A percentile compares a stretch with the other conserved stretches of the same genome.
These are phyloP conservation scores for Lutraria rhynchaena DNA, from an alignment of 1,140 invertebrate genomes.

Conservation along the genomic window DNA sequence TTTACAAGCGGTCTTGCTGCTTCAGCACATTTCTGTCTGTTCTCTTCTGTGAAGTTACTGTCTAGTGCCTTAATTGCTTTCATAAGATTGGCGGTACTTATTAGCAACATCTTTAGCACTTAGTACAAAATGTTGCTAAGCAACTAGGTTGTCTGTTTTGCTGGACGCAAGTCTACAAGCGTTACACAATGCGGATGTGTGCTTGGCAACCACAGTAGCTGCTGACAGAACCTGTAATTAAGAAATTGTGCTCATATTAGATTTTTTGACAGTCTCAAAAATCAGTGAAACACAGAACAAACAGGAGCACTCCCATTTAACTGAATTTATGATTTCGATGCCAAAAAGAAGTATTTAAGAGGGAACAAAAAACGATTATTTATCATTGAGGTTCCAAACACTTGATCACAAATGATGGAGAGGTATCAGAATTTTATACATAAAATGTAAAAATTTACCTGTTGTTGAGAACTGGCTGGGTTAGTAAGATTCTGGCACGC, in stretches of 20 bases:
- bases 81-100: slow-evolving; percentile 95
- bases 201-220: slow-evolving; percentile 97
- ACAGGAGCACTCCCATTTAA: no score
- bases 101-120: slow-evolving; percentile 98
- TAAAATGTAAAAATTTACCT: no score
- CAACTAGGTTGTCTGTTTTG: slow-evolving; percentile 95
- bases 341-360: no score
- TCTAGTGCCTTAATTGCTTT: slow-evolving; percentile 97
- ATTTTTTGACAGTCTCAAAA: no score
- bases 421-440: no score
- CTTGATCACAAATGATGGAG: no score
- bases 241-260: no score
- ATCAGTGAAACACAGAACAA: no score
- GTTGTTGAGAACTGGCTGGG: slow-evolving; percentile 90
- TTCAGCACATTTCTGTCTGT: slow-evolving; percentile 89
- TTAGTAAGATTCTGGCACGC: slow-evolving; percentile 92
- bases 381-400: no score
- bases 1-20: slow-evolving; percentile 94
- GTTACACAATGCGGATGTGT: slow-evolving; percentile 97
- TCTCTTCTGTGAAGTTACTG: slow-evolving; percentile 89
- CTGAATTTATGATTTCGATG: no score
- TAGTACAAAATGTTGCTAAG: slow-evolving; percentile 98
- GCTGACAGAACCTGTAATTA: slow-evolving; percentile 90
- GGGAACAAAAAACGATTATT: no score
- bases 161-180: slow-evolving; percentile 96